Conservation (phyloP, 2,797 vertebrate genomes). For the Spinus olivaceus region DNA sequence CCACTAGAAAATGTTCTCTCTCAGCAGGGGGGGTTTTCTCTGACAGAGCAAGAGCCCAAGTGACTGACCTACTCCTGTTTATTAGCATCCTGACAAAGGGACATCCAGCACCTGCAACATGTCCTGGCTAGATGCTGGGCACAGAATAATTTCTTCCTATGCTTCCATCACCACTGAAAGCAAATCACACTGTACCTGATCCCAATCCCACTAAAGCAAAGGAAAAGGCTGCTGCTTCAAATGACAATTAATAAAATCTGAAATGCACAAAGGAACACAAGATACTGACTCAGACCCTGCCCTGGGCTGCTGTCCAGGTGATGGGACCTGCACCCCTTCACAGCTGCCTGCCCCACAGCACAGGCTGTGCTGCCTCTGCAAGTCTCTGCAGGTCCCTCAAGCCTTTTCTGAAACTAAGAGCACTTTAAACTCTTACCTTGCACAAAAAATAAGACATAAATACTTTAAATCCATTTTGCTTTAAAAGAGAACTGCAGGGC, state of each 20-base stretch:
- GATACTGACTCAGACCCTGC: neutral
- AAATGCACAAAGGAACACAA: neutral
- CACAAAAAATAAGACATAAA: neutral
- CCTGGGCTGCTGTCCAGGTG: neutral
- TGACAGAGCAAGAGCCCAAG: neutral
- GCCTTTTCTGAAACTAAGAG: neutral
- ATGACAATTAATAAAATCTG: neutral
- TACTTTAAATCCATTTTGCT: conserved; percentile 20
- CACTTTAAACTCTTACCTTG: neutral
- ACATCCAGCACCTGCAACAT: neutral
- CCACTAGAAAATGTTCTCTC: neutral
- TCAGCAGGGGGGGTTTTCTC: neutral
- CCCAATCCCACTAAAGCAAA: neutral
- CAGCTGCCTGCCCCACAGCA: neutral
- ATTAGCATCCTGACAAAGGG: neutral
- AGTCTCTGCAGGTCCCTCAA: neutral
- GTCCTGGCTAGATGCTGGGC: neutral
- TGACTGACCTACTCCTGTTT: neutral
- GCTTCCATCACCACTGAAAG: neutral
- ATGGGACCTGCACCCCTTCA: neutral
- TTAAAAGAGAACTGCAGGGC: conserved; percentile 45
- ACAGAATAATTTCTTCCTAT: neutral
- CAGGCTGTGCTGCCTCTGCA: neutral
- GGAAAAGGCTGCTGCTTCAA: neutral
- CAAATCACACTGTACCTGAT: neutral